These are phyloP conservation scores for Tetramorium alpestre DNA, from an alignment of 1,140 invertebrate genomes.

Conservation along the genomic window DNA sequence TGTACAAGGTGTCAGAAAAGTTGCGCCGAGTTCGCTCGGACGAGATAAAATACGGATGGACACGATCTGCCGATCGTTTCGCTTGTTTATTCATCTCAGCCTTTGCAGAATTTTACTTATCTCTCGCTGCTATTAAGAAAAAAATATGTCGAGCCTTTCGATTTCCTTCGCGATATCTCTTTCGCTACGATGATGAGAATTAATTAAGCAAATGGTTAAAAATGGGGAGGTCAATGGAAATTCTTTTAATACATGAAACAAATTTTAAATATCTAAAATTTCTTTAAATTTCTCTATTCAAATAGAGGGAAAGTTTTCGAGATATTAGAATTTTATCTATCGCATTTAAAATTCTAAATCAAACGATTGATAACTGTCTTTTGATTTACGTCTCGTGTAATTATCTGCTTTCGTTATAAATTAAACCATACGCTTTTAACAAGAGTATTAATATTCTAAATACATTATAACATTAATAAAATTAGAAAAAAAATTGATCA, in stretches of 20 bases:
- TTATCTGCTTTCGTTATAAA: background rate
- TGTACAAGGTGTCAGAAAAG: conserved; percentile 44
- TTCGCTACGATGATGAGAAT: background rate
- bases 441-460: background rate
- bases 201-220: background rate
- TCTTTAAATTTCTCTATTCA: background rate
- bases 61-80: background rate
- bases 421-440: background rate
- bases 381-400: background rate
- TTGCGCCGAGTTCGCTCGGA: background rate
- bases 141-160: background rate
- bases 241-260: background rate
- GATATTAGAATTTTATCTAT: background rate
- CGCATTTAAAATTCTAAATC: background rate
- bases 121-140: background rate
- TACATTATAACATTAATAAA: background rate
- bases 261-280: conserved; percentile 17
- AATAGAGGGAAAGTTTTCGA: background rate
- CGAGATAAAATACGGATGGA: background rate
- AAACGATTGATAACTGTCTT: background rate
- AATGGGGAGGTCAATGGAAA: background rate
- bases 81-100: background rate
- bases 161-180: background rate
- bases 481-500: background rate
- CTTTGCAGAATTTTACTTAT: background rate